Base-by-base conservation (phyloP, 37 sponge, comb jelly and placozoan genomes). In the Tethya wilhelma region DNA sequence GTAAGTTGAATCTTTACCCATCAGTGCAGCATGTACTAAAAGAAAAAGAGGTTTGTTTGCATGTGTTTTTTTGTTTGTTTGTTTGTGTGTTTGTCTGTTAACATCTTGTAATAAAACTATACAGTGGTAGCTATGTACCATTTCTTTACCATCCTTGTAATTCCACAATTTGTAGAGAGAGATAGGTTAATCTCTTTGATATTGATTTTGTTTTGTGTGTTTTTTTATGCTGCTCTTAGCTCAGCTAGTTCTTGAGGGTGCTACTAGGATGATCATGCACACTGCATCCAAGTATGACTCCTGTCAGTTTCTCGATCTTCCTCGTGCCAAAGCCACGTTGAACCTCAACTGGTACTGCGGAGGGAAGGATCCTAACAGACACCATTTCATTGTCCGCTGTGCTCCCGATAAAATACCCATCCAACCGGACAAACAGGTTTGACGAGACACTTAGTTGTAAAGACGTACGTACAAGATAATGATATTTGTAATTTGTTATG, bases 231-330 rank as follows among this genome's bases (percentile, higher is more conserved):
- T n/a, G n/a, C 42, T 38, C 36, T 30, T 49, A 80, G 94, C 78
- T 41, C 36, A 71, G 38, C 56, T 97, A 55, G 34, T 75, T 23
- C 45, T 94, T 31, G 71, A 58, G 29, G 98, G 95, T 4, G 82
- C 79, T 20, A 5, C 86, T 19, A 74, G 84, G 56, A 69, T 88
- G 9, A 79, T 66, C 64, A 75, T 94, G 37, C 93, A 88, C 84
- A 97, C 95, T n/a, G 96, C 98, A 34, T 91, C 91, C 44, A 95
- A 95, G 62, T 97, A 97, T 41, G 95, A 97, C 79, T 88, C 89
- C 25, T 92, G 95, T 76, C 78, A 84, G 19, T 30, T 94, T 11
- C 64, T 91, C n/a, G 68, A 79, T 33, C 38, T 95, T 33, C 95
- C 95, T 14, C 56, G 38, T 2, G 90, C 75, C 41, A 42, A 28